Conservation (phyloP, 2,888 invertebrate species). For the Drosophila bunnanda region DNA sequence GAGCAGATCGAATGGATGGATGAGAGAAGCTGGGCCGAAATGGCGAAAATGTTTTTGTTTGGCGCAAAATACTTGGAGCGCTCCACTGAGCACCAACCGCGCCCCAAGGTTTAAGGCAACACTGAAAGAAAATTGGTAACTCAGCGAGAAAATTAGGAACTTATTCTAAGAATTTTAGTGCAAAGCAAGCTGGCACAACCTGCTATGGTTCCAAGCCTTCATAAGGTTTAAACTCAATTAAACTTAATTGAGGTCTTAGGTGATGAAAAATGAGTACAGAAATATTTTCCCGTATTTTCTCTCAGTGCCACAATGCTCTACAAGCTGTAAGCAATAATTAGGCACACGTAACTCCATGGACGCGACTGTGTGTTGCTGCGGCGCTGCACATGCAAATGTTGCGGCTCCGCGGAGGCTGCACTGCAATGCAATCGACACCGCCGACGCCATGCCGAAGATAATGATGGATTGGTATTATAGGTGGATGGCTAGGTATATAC, state of each 20-base stretch:
- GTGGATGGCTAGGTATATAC: conserved; percentile 4
- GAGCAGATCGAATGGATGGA: conserved; percentile 33
- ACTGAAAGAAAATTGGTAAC: neutral
- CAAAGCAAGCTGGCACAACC: neutral
- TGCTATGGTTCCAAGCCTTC: neutral
- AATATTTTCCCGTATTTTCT: neutral
- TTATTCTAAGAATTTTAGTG: neutral
- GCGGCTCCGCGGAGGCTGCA: conserved; percentile 61
- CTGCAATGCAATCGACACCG: conserved; percentile 49
- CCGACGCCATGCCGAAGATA: conserved; percentile 32
- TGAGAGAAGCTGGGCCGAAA: conserved; percentile 55
- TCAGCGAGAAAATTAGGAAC: neutral
- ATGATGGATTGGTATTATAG: conserved; percentile 33
- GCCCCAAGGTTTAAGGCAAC: conserved; percentile 23
- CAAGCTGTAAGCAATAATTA: conserved; percentile 70
- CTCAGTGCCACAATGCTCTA: conserved; percentile 28
- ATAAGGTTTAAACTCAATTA: neutral
- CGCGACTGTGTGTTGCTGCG: conserved; percentile 21
- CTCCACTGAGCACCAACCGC: conserved; percentile 57
- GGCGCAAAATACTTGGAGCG: conserved; percentile 45
- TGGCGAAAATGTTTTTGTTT: conserved; percentile 61
- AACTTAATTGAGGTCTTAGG: too few species aligned
- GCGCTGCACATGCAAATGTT: conserved; percentile 64
- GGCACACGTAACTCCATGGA: conserved; percentile 60
- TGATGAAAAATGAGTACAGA: neutral